phyloP scores from a whole-genome alignment of 64 coral and sea anemone genomes.

The Montipora capricornis region DNA sequence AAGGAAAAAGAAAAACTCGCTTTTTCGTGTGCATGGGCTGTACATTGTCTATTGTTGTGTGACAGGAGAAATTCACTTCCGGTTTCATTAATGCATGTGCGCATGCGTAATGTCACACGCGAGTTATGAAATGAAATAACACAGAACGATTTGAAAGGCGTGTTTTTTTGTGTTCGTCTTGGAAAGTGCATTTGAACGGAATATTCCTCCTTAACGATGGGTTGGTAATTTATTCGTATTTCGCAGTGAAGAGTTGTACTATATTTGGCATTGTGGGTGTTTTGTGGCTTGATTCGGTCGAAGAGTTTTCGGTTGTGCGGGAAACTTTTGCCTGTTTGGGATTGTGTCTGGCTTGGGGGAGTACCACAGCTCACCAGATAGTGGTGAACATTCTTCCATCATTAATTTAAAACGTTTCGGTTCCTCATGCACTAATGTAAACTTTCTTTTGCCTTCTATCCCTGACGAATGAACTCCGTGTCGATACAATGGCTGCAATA shows the following conservation, averaged over 20 bases:
- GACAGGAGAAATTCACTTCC: conserved; percentile 42
- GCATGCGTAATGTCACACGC: conserved; percentile 68
- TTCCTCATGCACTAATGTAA: conserved; percentile 6
- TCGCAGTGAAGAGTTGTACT: neutral
- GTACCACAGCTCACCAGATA: neutral
- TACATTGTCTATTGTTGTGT: neutral
- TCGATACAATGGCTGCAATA: conserved; percentile 26
- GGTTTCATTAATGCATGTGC: neutral
- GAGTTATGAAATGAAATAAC: conserved; percentile 23
- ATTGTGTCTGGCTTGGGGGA: neutral
- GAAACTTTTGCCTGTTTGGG: neutral
- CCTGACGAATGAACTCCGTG: neutral
- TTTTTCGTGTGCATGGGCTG: no score
- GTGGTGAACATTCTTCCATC: conserved; percentile 15
- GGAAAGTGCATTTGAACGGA: conserved; percentile 5
- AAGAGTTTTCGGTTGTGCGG: conserved; percentile 10
- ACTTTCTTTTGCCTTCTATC: conserved; percentile 16
- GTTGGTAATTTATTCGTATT: conserved; percentile 45
- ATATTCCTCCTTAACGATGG: conserved; percentile 54
- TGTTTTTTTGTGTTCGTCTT: conserved; percentile 53
- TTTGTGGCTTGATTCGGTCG: neutral
- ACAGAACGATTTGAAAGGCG: conserved; percentile 45
- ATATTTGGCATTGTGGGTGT: neutral
- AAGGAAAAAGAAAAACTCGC: no score
- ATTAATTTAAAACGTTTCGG: conserved; percentile 52